A percentile compares a stretch with the other conserved stretches of the same genome.
phyloP scores from a whole-genome alignment of 2,797 vertebrate species.

The Adrianichthys oophorus region DNA sequence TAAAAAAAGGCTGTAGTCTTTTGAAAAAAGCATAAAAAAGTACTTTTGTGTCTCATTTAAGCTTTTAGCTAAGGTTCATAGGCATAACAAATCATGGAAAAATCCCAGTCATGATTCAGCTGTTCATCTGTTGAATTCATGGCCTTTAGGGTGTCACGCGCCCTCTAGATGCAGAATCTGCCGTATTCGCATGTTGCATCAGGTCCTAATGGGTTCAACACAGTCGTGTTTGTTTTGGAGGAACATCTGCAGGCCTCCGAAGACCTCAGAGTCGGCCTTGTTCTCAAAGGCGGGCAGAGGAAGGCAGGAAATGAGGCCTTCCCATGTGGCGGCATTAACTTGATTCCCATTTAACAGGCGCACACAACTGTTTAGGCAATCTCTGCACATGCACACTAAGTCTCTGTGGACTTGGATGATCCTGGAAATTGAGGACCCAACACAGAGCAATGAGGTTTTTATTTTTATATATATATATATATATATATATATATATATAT shows the following conservation, averaged over 20 bases:
- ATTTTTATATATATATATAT: slow-evolving; percentile 17
- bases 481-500: slow-evolving; percentile 23
- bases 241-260: slow-evolving; percentile 31
- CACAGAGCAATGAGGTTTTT: slow-evolving; percentile 6
- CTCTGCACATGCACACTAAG: slow-evolving; percentile 12
- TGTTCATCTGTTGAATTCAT: slow-evolving; percentile 7
- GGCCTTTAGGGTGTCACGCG: slow-evolving; percentile 3
- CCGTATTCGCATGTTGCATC: neutral
- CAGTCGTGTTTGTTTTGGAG: slow-evolving; percentile 20
- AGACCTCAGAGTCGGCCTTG: slow-evolving; percentile 21
- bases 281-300: slow-evolving; percentile 17
- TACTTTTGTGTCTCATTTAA: neutral
- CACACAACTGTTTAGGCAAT: slow-evolving; percentile 38
- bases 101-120: slow-evolving; percentile 14
- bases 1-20: neutral
- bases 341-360: slow-evolving; percentile 30
- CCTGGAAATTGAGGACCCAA: slow-evolving; percentile 19
- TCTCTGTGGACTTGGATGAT: slow-evolving; percentile 10
- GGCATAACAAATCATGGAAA: slow-evolving; percentile 1
- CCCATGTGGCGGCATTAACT: slow-evolving; percentile 59
- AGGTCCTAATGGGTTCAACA: neutral
- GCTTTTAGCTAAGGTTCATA: slow-evolving; percentile 6
- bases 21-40: neutral
- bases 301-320: slow-evolving; percentile 51
- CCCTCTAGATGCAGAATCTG: slow-evolving; percentile 2